Evolutionary conservation across 2,797 vertebrate genomes (phyloP), one percentile per base, ranked within the genome.

Genomic region (Paguma larvata): DNA sequence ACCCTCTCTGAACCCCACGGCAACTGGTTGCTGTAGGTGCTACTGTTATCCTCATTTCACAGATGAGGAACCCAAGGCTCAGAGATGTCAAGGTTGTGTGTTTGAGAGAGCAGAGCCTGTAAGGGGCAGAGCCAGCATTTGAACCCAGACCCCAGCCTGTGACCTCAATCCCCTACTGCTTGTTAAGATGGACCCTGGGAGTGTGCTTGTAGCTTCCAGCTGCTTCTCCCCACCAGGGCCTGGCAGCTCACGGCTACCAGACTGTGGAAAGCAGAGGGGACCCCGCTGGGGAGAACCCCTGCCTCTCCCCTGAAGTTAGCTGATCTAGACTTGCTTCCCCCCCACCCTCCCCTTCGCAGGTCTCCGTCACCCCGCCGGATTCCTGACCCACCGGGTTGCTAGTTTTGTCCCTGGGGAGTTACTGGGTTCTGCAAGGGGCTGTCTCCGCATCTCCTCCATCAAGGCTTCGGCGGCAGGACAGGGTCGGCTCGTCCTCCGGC

Each of bases 391-490:
- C 8, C 27, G 8, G 32, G 15, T 14, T 59, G 32, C 41, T 87
- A 32, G 30, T 67, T 46, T 6, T 34, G 63, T 84, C 53, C 41
- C 53, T 38, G 89, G 79, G 48, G 38, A 9, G 32, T 62, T 48
- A 14, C 41, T 2, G 32, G 80, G 23, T 23, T 48, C 75, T 30
- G 63, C 15, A 34, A 6, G 9, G 6, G 4, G 14, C 38, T 56
- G 4, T 34, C 3, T 46, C 23, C 25, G 30, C 18, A 2, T 15
- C 13, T 70, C 44, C 67, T 21, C 38, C 21, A 7, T 23, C 56
- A 59, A 1, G 8, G 25, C 44, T 44, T 53, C 46, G 4, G 0
- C 34, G 51, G 38, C n/a, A 21, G 14, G 0, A 4, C 0, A 7
- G 30, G 30, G 32, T 59, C 21, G 8, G 18, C 6, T 14, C 10